Evolutionary conservation across 2,888 invertebrate genomes (phyloP), one percentile per base, ranked within the genome.

Genomic region (Erebia epiphron): DNA sequence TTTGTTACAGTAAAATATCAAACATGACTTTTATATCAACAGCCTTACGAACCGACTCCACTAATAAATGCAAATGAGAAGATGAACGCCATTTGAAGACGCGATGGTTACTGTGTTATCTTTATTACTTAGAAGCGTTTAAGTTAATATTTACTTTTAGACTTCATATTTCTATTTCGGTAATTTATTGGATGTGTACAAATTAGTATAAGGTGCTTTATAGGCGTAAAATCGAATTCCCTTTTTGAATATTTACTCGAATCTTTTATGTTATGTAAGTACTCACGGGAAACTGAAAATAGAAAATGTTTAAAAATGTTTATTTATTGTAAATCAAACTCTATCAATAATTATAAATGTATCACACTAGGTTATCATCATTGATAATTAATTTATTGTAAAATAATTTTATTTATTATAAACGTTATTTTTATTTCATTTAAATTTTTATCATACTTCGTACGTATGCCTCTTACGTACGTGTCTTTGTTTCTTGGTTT

Each of bases 61-160:
- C 70, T 74, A 74, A 72, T 74, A 70, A 67, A 74, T 74, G 74
- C 66, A 70, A 74, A 74, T 74, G 57, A 70, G 49, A 7, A 69
- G 69, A 74, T 74, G 72, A 74, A 70, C 68, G 72, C 72, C 72
- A 54, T 62, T 57, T 54, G 54, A 68, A 74, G 66, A 72, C 54
- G 62, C 57, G 14, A 66, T 68, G 68, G 66, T 74, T 67, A 71
- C 60, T 50, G 50, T 62, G 68, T 72, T 72, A 74, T 74, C 74
- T 74, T 72, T 72, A 74, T 74, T 72, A 70, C 70, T 72, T 49
- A 66, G 68, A 70, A 72, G 69, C 73, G 71, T 69, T 64, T 72
- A 62, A 49, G 73, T 66, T 66, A 70, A 68, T 62, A 49, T 67
- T 62, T 61, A 63, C 52, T 69, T 67, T 49, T 56, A 26, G 57